Conservation (phyloP, 2,113 vertebrate species). For the Xyrauchen texanus region DNA sequence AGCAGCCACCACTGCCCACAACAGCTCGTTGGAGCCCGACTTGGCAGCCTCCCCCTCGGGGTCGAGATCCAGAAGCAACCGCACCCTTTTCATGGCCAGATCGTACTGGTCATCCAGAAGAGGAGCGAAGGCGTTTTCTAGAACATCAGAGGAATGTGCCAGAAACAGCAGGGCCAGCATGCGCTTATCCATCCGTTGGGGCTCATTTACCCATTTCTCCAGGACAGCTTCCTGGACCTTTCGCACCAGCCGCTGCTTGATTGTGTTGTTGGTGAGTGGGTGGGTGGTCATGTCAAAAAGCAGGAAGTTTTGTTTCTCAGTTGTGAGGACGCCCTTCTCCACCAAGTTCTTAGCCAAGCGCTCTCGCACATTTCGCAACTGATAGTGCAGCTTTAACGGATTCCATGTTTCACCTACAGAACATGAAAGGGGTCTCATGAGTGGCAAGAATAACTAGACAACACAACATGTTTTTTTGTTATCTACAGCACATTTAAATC, state of each 20-base stretch:
- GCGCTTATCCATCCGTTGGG: conserved; percentile 95
- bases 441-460: not conserved
- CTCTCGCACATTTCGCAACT: conserved; percentile 92
- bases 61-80: conserved; percentile 92
- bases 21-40: conserved; percentile 87
- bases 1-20: conserved; percentile 88
- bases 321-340: conserved; percentile 95
- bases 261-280: conserved; percentile 92
- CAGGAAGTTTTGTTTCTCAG: conserved; percentile 98
- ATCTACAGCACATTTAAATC: too few species aligned
- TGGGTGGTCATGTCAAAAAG: conserved; percentile 99
- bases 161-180: conserved; percentile 90
- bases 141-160: conserved; percentile 93
- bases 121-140: conserved; percentile 95
- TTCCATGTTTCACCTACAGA: conserved; percentile 94
- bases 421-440: not conserved
- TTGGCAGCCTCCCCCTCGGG: conserved; percentile 91
- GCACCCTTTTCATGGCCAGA: conserved; percentile 93
- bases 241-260: conserved; percentile 95
- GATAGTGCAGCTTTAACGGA: conserved; percentile 95
- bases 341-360: conserved; percentile 96
- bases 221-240: conserved; percentile 94
- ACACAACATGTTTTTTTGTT: too few species aligned
- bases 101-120: conserved; percentile 97
- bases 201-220: conserved; percentile 96